phyloP scores from a whole-genome alignment of 2,888 invertebrate genomes.

The Dryocosmus kuriphilus region DNA sequence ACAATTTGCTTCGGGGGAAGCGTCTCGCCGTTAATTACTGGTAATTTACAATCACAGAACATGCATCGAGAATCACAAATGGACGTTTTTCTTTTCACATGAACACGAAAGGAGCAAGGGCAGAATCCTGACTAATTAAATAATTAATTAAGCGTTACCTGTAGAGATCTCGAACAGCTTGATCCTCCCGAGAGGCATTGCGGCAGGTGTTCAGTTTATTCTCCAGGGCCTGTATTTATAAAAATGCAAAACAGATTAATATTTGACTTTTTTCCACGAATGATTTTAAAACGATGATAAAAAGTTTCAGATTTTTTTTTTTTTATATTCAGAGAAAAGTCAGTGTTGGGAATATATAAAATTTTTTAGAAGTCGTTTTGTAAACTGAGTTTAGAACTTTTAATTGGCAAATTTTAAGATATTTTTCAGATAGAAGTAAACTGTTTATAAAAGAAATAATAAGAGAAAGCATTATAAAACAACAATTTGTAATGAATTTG shows the following conservation, averaged over 20 bases:
- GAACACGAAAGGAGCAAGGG: conserved; percentile 48
- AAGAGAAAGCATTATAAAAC: background rate
- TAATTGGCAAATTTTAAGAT: too few species aligned
- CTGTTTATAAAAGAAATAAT: background rate
- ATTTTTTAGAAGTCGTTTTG: too few species aligned
- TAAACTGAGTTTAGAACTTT: too few species aligned
- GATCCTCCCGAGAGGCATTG: conserved; percentile 75
- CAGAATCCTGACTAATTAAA: conserved; percentile 57
- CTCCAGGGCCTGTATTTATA: conserved; percentile 72
- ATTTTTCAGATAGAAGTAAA: too few species aligned
- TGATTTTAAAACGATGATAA: background rate
- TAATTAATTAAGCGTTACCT: conserved; percentile 72
- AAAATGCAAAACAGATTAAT: conserved; percentile 46
- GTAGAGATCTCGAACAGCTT: conserved; percentile 75
- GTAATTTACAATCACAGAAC: conserved; percentile 33
- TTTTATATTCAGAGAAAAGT: background rate
- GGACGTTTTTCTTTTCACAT: conserved; percentile 7
- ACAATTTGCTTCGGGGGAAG: conserved; percentile 27
- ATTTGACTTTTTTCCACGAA: background rate
- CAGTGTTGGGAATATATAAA: background rate
- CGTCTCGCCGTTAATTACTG: conserved; percentile 15
- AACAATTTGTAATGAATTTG: background rate
- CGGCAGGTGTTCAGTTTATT: conserved; percentile 75
- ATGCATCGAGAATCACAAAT: conserved; percentile 23
- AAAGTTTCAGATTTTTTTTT: background rate